Conservation (phyloP, 2,113 vertebrate species). For the Nyctereutes procyonoides region DNA sequence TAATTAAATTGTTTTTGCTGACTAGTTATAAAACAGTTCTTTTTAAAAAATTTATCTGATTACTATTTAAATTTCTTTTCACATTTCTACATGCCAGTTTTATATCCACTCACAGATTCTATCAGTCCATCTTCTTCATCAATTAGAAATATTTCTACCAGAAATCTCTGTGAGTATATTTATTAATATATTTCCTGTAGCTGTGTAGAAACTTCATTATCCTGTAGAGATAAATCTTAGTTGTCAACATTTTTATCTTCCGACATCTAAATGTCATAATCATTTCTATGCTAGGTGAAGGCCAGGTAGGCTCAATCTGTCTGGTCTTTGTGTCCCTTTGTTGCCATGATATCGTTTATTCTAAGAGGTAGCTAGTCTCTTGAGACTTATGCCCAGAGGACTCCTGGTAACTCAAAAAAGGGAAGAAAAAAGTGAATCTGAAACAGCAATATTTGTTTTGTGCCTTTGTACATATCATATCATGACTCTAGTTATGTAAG, state of each 20-base stretch:
- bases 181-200: background rate
- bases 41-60: background rate
- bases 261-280: slow-evolving; percentile 8
- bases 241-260: slow-evolving; percentile 22
- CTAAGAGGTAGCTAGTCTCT: slow-evolving; percentile 7
- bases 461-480: background rate
- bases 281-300: background rate
- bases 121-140: background rate
- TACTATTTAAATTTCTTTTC: background rate
- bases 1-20: slow-evolving; percentile 24
- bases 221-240: background rate
- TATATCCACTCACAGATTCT: background rate
- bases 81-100: slow-evolving; percentile 8
- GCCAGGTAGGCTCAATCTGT: background rate
- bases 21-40: background rate
- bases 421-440: background rate
- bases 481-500: background rate
- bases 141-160: background rate
- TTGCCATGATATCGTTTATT: background rate
- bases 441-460: slow-evolving; percentile 34
- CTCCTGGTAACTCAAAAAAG: slow-evolving; percentile 6
- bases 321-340: background rate
- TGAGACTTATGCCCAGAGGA: slow-evolving; percentile 26
- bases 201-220: background rate
- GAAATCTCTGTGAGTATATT: background rate